Percentiles rank a stretch among this genome's conserved stretches.
phyloP scores from a whole-genome alignment of 2,888 invertebrate species.

The Dichetophora obliterata region DNA sequence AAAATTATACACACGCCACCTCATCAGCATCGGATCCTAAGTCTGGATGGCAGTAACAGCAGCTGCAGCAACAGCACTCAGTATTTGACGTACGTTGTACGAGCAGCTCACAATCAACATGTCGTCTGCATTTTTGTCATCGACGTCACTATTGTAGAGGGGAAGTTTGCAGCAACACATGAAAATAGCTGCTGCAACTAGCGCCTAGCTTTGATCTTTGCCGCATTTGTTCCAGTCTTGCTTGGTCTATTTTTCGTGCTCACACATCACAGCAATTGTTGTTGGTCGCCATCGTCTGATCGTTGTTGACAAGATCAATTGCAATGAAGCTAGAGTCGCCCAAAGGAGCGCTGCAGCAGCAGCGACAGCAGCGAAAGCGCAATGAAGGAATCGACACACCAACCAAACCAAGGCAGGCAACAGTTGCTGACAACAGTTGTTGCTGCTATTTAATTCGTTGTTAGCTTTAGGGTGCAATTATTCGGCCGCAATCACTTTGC shows the following conservation, averaged over 20 bases:
- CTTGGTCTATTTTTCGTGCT: constrained; percentile 33
- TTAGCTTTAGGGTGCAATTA: constrained; percentile 35
- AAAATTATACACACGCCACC: constrained; percentile 39
- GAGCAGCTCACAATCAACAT: constrained; percentile 27
- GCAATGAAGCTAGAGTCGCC: constrained; percentile 4
- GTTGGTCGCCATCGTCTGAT: constrained; percentile 17
- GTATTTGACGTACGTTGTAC: not conserved
- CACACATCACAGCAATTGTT: constrained; percentile 30
- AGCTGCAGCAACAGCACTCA: not conserved
- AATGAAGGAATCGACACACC: not conserved
- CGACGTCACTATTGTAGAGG: not conserved
- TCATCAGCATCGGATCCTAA: constrained; percentile 12
- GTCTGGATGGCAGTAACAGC: not conserved
- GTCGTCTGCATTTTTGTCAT: constrained; percentile 32
- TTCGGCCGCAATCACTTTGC: constrained; percentile 22
- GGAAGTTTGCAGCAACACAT: not conserved
- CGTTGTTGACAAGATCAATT: constrained; percentile 36
- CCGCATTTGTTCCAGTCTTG: not conserved
- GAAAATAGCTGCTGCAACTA: not conserved
- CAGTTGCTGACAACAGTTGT: constrained; percentile 11
- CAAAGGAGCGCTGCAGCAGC: not conserved
- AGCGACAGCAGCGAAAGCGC: not conserved
- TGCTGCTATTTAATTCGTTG: constrained; percentile 27
- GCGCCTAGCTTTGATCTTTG: constrained; percentile 13
- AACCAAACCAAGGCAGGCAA: not conserved